Base-by-base conservation (phyloP, 2,797 vertebrate species). In the Gallinago stenura region DNA sequence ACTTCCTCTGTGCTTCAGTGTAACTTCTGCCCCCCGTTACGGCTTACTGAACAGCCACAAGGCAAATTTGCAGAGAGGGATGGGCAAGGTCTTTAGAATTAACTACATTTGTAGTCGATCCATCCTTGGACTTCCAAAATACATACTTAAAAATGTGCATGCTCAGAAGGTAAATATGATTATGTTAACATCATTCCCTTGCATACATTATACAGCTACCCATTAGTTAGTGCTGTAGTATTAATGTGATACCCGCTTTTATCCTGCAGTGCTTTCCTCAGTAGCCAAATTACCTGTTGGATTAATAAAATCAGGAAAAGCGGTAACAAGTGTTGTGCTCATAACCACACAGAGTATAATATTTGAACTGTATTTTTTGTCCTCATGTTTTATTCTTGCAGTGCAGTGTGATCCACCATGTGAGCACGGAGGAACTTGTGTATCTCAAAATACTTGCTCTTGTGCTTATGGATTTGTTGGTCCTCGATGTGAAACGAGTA, bases 381-480 rank as follows among this genome's bases (percentile, higher is more conserved):
- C 0, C 60, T 54, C 22, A 0, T 48, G 21, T 62, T 85, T 66
- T 61, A 0, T 61, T 57, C 84, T 54, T 91, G 39, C 76, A 97
- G 93, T 97, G 84, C 98, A 98, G 85, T 99, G 98, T 96, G 97
- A 97, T 84, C 94, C 75, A 3, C 95, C 97, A 0, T 99, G 98
- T 96, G 95, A 98, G 78, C 97, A 98, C 0, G 98, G 98, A 93
- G 98, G 98, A 68, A 97, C 95, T 9, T 99, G 98, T 10, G 96
- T 98, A n/a, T 97, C 98, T 35, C 97, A 86, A 15, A 98, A 98
- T 81, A 98, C 97, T 10, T 99, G 98, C 15, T 98, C 98, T 5
- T 99, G 98, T 97, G 98, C 95, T 24, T 98, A 98, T 4, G 98
- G 98, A 39, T 99, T 98, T 39, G 98, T 98, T 3, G 98, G 99